Percentiles rank a stretch among this genome's conserved stretches.
Conservation (phyloP, 2,113 vertebrate species). For the Muscicapa adusta region DNA sequence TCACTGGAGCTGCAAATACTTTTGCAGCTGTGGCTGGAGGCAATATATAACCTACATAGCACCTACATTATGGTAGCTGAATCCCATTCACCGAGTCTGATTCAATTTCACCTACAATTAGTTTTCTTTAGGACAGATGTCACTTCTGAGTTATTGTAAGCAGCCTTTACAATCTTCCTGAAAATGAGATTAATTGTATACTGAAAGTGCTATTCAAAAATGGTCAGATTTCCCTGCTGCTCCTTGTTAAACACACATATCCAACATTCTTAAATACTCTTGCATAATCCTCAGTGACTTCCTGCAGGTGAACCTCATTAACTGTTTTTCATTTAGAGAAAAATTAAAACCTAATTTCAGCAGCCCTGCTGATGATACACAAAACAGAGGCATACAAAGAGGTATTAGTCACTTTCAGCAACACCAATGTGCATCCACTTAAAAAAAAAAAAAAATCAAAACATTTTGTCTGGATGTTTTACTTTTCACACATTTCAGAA, state of each 20-base stretch:
- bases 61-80: neutral
- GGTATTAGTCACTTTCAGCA: neutral
- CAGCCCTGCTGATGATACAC: neutral
- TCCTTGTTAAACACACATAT: neutral
- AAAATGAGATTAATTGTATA: neutral
- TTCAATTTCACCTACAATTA: neutral
- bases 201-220: neutral
- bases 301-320: neutral
- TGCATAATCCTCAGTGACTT: neutral
- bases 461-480: neutral
- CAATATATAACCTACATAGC: neutral
- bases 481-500: neutral
- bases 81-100: neutral
- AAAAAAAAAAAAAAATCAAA: neutral
- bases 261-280: neutral
- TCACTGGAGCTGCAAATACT: neutral
- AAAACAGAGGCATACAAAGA: neutral
- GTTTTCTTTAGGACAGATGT: neutral
- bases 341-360: neutral
- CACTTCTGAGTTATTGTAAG: neutral
- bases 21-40: neutral
- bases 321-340: neutral
- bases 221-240: neutral
- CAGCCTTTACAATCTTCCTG: neutral
- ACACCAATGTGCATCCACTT: accelerated